Conservation (phyloP, 2,113 vertebrate species). For the Picathartes gymnocephalus region DNA sequence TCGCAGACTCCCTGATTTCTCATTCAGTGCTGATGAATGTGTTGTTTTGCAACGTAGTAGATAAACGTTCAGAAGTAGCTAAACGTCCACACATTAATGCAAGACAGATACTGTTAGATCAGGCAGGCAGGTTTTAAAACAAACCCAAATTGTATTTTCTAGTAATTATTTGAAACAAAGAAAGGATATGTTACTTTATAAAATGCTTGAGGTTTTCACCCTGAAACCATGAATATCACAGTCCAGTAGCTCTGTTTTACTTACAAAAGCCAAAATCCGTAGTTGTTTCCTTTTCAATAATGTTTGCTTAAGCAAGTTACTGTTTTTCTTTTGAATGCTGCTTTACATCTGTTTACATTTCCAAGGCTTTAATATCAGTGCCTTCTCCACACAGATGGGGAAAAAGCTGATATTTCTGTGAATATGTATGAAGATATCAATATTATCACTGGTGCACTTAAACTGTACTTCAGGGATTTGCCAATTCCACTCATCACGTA, state of each 20-base stretch:
- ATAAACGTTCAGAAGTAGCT: slow-evolving; percentile 1
- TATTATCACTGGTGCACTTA: slow-evolving; percentile 97
- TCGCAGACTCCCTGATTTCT: neutral
- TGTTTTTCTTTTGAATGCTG: neutral
- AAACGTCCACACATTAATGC: neutral
- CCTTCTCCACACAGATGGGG: slow-evolving; percentile 82
- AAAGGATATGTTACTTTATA: neutral
- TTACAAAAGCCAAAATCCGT: neutral
- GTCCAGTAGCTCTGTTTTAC: neutral
- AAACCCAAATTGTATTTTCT: neutral
- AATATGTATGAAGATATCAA: slow-evolving; percentile 98
- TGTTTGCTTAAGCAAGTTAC: neutral
- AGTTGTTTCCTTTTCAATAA: neutral
- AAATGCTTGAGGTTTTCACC: neutral
- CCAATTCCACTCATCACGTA: slow-evolving; percentile 98
- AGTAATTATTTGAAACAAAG: neutral
- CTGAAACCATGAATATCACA: neutral
- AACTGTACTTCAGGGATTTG: slow-evolving; percentile 98
- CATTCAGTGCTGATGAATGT: neutral
- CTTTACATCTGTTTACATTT: neutral
- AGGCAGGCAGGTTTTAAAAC: neutral
- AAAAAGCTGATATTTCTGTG: slow-evolving; percentile 96
- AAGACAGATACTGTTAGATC: neutral
- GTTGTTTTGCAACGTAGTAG: neutral
- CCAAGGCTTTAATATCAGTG: slow-evolving; percentile 35